Percentiles rank a stretch among this genome's conserved stretches.
Evolutionary conservation across 2,797 vertebrate species (phyloP).

Genomic region (Melanotaenia maccullochi): DNA sequence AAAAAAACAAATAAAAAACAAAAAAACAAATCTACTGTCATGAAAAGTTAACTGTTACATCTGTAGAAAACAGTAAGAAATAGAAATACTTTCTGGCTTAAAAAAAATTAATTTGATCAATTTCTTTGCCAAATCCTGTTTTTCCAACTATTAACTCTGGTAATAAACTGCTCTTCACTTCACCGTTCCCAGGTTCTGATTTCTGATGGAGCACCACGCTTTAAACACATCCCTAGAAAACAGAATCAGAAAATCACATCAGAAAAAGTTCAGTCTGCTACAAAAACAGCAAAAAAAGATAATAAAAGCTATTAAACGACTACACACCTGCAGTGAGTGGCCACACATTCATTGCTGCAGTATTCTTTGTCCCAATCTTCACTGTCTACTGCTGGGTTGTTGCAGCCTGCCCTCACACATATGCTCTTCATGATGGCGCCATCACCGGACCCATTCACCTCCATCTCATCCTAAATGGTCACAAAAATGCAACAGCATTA

Average conservation of each 20-base stretch:
- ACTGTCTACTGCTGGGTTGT: conserved; percentile 84
- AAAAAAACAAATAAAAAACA: too few species aligned
- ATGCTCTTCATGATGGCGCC: conserved; percentile 61
- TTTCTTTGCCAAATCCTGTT: conserved; percentile 4
- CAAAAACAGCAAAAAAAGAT: not conserved
- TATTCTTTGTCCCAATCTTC: conserved; percentile 91
- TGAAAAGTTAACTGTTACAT: conserved; percentile 19
- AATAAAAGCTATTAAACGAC: not conserved
- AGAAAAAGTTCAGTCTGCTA: not conserved
- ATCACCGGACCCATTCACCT: conserved; percentile 80
- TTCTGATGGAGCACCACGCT: conserved; percentile 88
- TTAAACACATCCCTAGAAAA: conserved; percentile 86
- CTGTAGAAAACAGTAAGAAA: conserved; percentile 9
- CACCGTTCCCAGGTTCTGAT: conserved; percentile 82
- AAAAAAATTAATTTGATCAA: not conserved
- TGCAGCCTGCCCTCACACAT: conserved; percentile 89
- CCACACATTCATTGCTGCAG: conserved; percentile 93
- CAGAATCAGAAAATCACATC: not conserved
- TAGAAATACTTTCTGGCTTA: not conserved
- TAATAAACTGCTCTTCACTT: conserved; percentile 76
- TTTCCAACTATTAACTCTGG: not conserved
- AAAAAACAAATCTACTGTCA: not conserved
- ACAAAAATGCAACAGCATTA: not conserved
- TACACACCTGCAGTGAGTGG: conserved; percentile 88
- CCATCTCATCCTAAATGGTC: conserved; percentile 84